phyloP scores from a whole-genome alignment of 2,888 invertebrate species.

The Lepidochitona cinerea region DNA sequence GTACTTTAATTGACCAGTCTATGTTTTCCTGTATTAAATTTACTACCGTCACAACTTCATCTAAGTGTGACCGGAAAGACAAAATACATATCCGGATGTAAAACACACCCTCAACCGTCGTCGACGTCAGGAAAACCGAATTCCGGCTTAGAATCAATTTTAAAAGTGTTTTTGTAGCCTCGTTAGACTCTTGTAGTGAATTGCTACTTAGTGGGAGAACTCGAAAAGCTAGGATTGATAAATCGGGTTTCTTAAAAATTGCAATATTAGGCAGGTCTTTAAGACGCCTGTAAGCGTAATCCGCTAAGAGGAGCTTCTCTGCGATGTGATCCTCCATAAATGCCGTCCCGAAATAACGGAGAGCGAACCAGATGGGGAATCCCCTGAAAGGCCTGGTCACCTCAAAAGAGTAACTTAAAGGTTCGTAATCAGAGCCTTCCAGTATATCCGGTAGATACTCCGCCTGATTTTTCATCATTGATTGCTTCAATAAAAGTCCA shows the following conservation, averaged over 20 bases:
- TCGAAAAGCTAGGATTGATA: not conserved
- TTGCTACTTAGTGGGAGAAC: not conserved
- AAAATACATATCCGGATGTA: not conserved
- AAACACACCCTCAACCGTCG: not conserved
- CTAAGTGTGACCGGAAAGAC: not conserved
- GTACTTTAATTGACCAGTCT: too few species aligned
- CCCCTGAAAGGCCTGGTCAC: too few species aligned
- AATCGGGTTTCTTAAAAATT: not conserved
- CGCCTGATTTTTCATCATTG: too few species aligned
- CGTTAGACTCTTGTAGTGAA: not conserved
- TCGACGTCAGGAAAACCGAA: not conserved
- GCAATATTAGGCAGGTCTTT: not conserved
- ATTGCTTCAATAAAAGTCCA: too few species aligned
- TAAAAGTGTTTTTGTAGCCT: not conserved
- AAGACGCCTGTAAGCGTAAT: not conserved
- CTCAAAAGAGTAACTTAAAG: too few species aligned
- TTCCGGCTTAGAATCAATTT: not conserved
- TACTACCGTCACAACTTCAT: not conserved
- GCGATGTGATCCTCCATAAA: not conserved
- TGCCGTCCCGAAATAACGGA: too few species aligned
- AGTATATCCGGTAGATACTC: too few species aligned
- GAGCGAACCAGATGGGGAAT: too few species aligned
- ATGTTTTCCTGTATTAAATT: too few species aligned
- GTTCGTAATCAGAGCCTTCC: too few species aligned
- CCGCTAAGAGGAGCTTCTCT: not conserved